These are phyloP conservation scores for Archaeoteleia sp. DNA, from an alignment of 2,888 invertebrate genomes.

Conservation along the genomic window DNA sequence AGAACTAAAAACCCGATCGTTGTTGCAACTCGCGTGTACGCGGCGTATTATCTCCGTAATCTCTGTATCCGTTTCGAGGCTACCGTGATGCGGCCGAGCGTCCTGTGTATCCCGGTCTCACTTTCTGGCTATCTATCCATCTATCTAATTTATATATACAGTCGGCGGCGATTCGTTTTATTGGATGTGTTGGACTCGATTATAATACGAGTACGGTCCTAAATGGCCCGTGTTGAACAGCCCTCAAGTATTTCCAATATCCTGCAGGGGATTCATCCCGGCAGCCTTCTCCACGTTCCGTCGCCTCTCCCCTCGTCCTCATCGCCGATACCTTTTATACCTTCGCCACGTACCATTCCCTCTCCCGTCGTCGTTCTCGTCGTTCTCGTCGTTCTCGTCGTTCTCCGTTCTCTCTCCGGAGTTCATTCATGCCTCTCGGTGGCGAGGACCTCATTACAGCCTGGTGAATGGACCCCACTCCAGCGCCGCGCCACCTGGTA, in stretches of 20 bases:
- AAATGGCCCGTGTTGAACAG: conserved; percentile 71
- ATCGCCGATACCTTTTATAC: conserved; percentile 40
- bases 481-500: conserved; percentile 19
- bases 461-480: conserved; percentile 69
- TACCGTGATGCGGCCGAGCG: conserved; percentile 45
- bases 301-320: conserved; percentile 35
- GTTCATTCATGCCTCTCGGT: conserved; percentile 71
- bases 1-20: conserved; percentile 20
- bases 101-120: no score
- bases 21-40: conserved; percentile 47
- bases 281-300: conserved; percentile 40
- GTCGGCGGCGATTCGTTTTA: conserved; percentile 48
- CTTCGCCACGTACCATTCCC: conserved; percentile 9
- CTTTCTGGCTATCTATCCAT: conserved; percentile 29
- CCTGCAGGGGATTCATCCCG: conserved; percentile 71
- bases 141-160: conserved; percentile 46
- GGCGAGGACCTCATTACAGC: conserved; percentile 73
- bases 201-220: conserved; percentile 68
- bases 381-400: conserved; percentile 41
- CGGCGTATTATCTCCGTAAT: conserved; percentile 51
- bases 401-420: no score
- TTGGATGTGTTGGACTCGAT: conserved; percentile 66
- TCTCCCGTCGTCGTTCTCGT: conserved; percentile 41
- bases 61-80: conserved; percentile 51
- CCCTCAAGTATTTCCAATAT: conserved; percentile 74